phyloP scores from a whole-genome alignment of 37 sponge, comb jelly and placozoan species.

The Halichondria panicea region DNA sequence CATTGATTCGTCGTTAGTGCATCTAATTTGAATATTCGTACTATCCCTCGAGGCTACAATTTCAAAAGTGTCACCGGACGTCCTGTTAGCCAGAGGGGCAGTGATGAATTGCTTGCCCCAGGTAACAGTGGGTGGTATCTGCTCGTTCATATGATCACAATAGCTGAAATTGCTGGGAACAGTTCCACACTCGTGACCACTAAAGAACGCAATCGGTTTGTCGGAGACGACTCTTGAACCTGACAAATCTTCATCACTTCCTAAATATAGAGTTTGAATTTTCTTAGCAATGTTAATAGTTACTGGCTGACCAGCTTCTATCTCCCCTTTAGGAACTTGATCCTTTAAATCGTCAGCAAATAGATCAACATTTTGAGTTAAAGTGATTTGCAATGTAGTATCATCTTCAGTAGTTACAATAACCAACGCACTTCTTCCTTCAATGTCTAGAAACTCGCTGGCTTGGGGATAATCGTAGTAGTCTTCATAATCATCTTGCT shows the following conservation, averaged over 20 bases:
- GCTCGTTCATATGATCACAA: constrained; percentile 53
- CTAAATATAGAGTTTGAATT: constrained; percentile 24
- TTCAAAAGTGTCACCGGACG: constrained; percentile 16
- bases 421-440: constrained; percentile 31
- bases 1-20: not conserved
- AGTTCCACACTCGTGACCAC: constrained; percentile 54
- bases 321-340: not conserved
- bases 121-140: constrained; percentile 46
- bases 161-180: constrained; percentile 13
- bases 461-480: not conserved
- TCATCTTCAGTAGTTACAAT: constrained; percentile 18
- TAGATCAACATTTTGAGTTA: constrained; percentile 19
- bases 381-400: constrained; percentile 23
- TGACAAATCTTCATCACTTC: constrained; percentile 28
- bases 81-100: not conserved
- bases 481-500: not conserved
- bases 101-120: constrained; percentile 53
- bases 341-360: constrained; percentile 3
- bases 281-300: constrained; percentile 1
- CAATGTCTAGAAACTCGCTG: not conserved
- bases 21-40: constrained; percentile 16
- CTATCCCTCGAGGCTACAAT: constrained; percentile 26
- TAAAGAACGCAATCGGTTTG: constrained; percentile 40
- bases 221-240: constrained; percentile 38
- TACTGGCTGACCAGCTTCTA: not conserved